A percentile compares a stretch with the other conserved stretches of the same genome.
These are phyloP conservation scores for Salticus scenicus DNA, from an alignment of 2,888 invertebrate species.

Conservation along the genomic window DNA sequence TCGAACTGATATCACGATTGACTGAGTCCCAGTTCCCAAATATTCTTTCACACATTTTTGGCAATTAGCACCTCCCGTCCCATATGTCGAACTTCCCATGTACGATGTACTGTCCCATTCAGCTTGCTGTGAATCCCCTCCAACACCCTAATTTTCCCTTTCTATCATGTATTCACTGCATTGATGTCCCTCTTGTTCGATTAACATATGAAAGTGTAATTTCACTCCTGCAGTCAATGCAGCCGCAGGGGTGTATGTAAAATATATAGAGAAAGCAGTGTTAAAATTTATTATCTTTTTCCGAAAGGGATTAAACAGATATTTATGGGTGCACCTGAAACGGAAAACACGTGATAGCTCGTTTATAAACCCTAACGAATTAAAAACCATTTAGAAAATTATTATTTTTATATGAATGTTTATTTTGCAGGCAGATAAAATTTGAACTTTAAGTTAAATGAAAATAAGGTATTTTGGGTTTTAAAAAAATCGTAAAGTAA, in stretches of 20 bases:
- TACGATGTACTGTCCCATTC: not conserved
- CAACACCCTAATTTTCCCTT: too few relatives aligned
- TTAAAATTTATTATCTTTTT: not conserved
- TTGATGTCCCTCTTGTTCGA: not conserved
- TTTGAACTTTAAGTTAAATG: too few relatives aligned
- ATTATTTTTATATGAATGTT: too few relatives aligned
- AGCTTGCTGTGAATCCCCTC: too few relatives aligned
- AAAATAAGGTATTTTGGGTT: too few relatives aligned
- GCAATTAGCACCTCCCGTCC: conserved; percentile 42
- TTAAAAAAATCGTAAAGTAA: too few relatives aligned
- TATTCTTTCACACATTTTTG: conserved; percentile 29
- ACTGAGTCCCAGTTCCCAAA: conserved; percentile 41
- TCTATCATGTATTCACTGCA: too few relatives aligned
- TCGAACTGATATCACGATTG: conserved; percentile 64
- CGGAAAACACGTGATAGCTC: not conserved
- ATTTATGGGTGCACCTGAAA: not conserved
- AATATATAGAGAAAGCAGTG: not conserved
- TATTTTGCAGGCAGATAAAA: too few relatives aligned
- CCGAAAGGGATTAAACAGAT: too few relatives aligned
- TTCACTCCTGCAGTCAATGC: not conserved
- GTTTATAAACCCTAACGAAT: too few relatives aligned
- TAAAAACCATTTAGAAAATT: too few relatives aligned
- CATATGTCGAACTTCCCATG: conserved; percentile 1
- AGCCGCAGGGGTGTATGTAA: too few relatives aligned
- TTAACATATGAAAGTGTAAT: conserved; percentile 17